Base-by-base conservation (phyloP, 2,888 invertebrate species). In the Mellilla xanthometata region DNA sequence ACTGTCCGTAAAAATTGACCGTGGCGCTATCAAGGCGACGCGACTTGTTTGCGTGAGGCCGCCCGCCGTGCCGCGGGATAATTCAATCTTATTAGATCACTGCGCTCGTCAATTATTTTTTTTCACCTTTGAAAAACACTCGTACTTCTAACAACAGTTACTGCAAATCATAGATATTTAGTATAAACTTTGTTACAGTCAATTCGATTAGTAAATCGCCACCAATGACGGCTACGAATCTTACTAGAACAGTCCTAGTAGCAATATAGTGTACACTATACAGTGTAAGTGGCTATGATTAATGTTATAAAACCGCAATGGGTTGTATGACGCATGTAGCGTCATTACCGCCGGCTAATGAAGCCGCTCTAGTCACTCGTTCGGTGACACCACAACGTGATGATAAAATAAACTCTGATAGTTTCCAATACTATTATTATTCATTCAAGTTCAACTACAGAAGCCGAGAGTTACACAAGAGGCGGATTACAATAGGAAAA, bases 401-500 rank as follows among this genome's bases (percentile, higher is more conserved):
- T 35, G n/a, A n/a, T n/a, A n/a, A 1, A 19, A 19, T 19, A 19
- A 19, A 19, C 3, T 19, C 15, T 5, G 13, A 8, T 15, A 27
- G 13, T 24, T 35, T n/a, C n/a, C 10, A 3, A 26, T 33, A 2
- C n/a, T 33, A 19, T 5, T 19, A 19, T 5, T 19, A 3, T 19
- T 6, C 4, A 19, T 19, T 19, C 1, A 19, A 19, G 6, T 19
- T 5, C 4, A 19, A 19, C 7, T 2, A 15, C 26, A 38, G 44
- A 13, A 27, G 13, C 13, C 13, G 6, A 15, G 26, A 26, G 26
- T 36, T 36, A 27, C 36, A 28, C 36, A 36, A 36, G 36, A 26
- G 28, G 11, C 12, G 24, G 34, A 35, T 39, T 49, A 58, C 57
- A 72, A 66, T 68, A 69, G 68, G 68, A 70, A 60, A 66, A 58